Evolutionary conservation across 2,797 vertebrate genomes (phyloP).

Genomic region (Bucorvus abyssinicus): DNA sequence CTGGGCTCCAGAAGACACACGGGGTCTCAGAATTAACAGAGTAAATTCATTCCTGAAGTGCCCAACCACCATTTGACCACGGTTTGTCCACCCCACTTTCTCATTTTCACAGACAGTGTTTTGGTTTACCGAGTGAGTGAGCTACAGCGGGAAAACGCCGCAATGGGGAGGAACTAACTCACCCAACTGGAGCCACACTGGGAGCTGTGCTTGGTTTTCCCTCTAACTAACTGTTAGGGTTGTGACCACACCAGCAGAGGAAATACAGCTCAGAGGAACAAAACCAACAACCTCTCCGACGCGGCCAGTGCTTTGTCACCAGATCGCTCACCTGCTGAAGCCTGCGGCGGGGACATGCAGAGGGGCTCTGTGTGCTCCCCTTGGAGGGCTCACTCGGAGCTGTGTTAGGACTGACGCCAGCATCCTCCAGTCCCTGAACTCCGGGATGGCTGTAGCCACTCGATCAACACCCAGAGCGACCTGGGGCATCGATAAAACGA

Average conservation of each 20-base stretch:
- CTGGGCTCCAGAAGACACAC: background rate
- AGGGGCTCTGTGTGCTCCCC: fast-evolving
- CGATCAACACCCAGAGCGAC: background rate
- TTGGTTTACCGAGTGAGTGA: background rate
- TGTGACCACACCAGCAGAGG: background rate
- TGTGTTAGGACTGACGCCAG: background rate
- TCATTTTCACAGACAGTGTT: background rate
- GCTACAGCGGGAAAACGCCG: background rate
- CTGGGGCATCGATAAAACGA: background rate
- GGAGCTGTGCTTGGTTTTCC: background rate
- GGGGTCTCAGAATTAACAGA: background rate
- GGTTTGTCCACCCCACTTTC: background rate
- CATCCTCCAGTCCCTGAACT: background rate
- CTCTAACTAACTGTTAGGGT: background rate
- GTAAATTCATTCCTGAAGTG: background rate
- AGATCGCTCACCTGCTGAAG: background rate
- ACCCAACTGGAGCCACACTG: background rate
- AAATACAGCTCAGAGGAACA: background rate
- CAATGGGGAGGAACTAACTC: background rate
- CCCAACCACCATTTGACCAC: background rate
- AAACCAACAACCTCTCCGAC: background rate
- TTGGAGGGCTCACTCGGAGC: too few relatives aligned
- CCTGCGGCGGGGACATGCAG: fast-evolving
- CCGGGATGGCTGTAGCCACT: background rate
- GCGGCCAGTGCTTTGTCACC: background rate